Evolutionary conservation across 2,797 vertebrate genomes (phyloP).

Genomic region (Onychomys arenicola): DNA sequence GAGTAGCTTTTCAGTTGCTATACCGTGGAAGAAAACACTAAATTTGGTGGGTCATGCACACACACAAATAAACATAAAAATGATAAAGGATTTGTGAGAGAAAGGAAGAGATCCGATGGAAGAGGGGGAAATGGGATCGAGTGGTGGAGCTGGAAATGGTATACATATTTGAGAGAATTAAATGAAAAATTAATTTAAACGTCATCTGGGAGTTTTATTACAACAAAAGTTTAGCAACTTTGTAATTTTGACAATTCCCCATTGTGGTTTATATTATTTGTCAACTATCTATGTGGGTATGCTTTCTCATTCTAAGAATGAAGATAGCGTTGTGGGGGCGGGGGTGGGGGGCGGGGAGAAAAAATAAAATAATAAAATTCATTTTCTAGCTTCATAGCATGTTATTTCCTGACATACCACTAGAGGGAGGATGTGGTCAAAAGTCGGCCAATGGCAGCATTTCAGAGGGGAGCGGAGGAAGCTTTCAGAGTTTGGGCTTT

Average conservation of each 20-base stretch:
- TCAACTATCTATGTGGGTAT: background rate
- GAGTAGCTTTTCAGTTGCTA: background rate
- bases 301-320: background rate
- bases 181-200: background rate
- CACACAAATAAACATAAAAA: background rate
- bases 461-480: background rate
- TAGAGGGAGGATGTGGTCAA: conserved; percentile 67
- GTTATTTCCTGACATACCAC: conserved; percentile 53
- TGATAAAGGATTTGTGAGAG: background rate
- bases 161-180: background rate
- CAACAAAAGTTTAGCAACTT: background rate
- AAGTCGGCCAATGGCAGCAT: background rate
- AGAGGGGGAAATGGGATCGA: background rate
- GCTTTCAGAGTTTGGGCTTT: background rate
- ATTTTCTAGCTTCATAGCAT: background rate
- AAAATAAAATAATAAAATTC: background rate
- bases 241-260: background rate
- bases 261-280: background rate
- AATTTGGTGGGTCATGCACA: background rate
- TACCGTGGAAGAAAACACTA: background rate
- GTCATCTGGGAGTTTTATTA: background rate
- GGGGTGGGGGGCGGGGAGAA: fast-evolving
- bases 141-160: background rate
- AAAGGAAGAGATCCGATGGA: background rate
- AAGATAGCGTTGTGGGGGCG: background rate